Evolutionary conservation across 64 coral and sea anemone genomes (phyloP).

Genomic region (Porites australiensis): DNA sequence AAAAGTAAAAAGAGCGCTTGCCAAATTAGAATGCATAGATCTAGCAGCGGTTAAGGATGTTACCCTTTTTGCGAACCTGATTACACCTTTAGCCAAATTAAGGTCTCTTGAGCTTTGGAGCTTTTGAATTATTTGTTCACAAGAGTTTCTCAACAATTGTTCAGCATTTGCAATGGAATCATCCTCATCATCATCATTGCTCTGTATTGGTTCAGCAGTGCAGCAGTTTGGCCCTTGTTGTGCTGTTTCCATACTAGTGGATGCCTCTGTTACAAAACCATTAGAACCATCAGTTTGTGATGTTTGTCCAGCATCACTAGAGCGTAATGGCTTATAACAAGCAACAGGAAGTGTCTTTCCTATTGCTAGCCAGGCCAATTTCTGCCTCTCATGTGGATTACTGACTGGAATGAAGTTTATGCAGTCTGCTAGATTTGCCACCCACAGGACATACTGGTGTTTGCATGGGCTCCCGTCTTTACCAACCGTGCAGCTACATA

Average conservation of each 20-base stretch:
- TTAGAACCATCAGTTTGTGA: not conserved
- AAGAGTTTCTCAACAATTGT: conserved; percentile 62
- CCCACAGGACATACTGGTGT: conserved; percentile 78
- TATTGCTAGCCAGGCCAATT: conserved; percentile 47
- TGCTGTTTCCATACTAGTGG: not conserved
- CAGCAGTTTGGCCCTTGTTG: conserved; percentile 1
- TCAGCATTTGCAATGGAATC: conserved; percentile 29
- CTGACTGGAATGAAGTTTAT: conserved; percentile 71
- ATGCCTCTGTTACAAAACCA: not conserved
- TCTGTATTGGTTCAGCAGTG: not conserved
- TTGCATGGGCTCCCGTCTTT: conserved; percentile 78
- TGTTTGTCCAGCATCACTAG: not conserved
- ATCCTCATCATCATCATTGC: conserved; percentile 16
- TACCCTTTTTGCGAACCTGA: conserved; percentile 69
- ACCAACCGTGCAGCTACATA: conserved; percentile 74
- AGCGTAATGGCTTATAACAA: not conserved
- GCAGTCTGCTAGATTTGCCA: conserved; percentile 64
- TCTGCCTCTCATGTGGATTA: conserved; percentile 37
- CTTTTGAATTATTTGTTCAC: conserved; percentile 55
- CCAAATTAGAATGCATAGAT: conserved; percentile 51
- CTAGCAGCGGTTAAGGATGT: conserved; percentile 24
- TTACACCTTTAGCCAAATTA: conserved; percentile 58
- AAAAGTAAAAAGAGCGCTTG: conserved; percentile 58
- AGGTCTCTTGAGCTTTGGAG: conserved; percentile 57
- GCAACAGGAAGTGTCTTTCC: conserved; percentile 35